Base-by-base conservation (phyloP, 1,140 invertebrate genomes). In the Trichoplusia ni region DNA sequence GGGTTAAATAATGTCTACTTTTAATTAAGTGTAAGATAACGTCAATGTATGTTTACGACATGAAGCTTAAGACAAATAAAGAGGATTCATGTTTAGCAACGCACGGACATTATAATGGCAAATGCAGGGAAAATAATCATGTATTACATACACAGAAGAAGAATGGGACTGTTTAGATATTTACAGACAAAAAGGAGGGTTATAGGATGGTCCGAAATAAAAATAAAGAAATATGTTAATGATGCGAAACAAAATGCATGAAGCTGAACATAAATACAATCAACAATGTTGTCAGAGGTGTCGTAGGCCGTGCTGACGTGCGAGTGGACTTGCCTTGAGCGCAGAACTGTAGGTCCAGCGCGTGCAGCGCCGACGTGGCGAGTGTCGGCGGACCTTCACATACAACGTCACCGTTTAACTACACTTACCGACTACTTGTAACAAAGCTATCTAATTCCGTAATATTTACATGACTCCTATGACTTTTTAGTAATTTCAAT, bases 311-410 rank as follows among this genome's bases (percentile, higher is more conserved):
- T 11, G 11, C 14, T 37, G 27, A 88, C 83, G 84, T 88, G 82
- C 19, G 49, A 8, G 11, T n/a, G 42, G 27, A 88, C 83, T 86
- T 88, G 82, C 85, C 85, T 88, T 84, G 83, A 60, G 85, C 85
- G 79, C 85, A 83, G 82, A 83, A 87, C 75, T 86, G 83, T 35
- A 86, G 79, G 76, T 88, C 82, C 71, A 86, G 73, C 40, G 83
- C 85, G 77, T 88, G 83, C 46, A 88, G 81, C 53, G 85, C 83
- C 72, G 85, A 86, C 72, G 85, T 85, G 65, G 81, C 83, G 54
- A 88, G 79, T 62, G 85, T 85, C 49, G 83, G 81, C 38, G 85
- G 85, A 85, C 83, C 83, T 88, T 86, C 44, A 66, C 67, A 73
- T 47, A 78, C 73, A 73, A 40, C 59, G 29, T 58, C 37, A 33